These are phyloP conservation scores for Siniperca knerii DNA, from an alignment of 2,113 vertebrate species.

Conservation along the genomic window DNA sequence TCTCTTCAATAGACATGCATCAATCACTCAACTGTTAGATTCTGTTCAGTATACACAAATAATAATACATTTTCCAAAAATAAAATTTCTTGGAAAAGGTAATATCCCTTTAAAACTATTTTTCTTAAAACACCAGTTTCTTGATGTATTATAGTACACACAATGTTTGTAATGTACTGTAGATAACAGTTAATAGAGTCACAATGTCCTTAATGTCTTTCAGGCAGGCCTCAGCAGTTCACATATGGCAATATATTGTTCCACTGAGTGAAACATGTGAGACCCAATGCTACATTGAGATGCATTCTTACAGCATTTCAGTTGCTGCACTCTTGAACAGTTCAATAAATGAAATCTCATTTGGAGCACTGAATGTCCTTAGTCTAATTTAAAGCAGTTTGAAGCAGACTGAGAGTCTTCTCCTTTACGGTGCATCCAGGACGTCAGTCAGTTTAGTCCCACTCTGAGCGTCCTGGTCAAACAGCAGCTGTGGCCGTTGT, in stretches of 20 bases:
- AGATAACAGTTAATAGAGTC: conserved; percentile 9
- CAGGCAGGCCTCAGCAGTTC: conserved; percentile 25
- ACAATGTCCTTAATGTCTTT: conserved; percentile 26
- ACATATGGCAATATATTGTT: conserved; percentile 15
- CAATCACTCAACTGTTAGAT: conserved; percentile 7
- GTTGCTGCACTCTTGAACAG: conserved; percentile 13
- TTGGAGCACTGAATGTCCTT: conserved; percentile 23
- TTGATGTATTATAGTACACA: conserved; percentile 8
- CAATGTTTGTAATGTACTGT: conserved; percentile 6
- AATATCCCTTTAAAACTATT: conserved; percentile 6
- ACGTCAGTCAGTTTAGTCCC: neutral
- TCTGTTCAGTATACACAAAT: conserved; percentile 57
- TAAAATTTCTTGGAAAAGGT: conserved; percentile 29
- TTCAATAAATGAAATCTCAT: conserved; percentile 13
- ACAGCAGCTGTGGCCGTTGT: conserved; percentile 87
- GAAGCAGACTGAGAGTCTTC: neutral
- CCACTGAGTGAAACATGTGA: conserved; percentile 23
- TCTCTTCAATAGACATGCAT: neutral
- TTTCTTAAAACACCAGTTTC: conserved; percentile 33
- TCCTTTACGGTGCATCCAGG: neutral
- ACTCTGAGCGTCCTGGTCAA: conserved; percentile 38
- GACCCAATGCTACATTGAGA: conserved; percentile 21
- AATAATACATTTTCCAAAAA: conserved; percentile 44
- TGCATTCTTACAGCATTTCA: conserved; percentile 24
- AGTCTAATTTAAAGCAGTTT: conserved; percentile 21